These are phyloP conservation scores for Creontiades dilutus DNA, from an alignment of 2,888 invertebrate genomes.

Conservation along the genomic window DNA sequence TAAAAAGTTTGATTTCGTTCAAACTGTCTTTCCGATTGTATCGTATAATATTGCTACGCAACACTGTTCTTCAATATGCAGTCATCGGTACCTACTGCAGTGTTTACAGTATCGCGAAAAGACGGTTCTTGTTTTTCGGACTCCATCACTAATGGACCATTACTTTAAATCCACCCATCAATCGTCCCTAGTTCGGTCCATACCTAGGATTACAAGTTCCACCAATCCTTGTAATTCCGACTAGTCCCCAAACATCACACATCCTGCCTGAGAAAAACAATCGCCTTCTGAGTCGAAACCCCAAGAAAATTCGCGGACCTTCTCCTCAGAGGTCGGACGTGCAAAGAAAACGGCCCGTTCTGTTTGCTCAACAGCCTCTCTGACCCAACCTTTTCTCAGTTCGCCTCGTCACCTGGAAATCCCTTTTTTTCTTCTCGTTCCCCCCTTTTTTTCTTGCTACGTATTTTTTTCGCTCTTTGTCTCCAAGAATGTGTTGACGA, in stretches of 20 bases:
- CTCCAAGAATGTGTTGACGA: not conserved
- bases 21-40: too few relatives aligned
- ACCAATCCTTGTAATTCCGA: too few relatives aligned
- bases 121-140: too few relatives aligned
- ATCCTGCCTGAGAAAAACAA: not conserved
- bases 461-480: not conserved
- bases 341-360: not conserved
- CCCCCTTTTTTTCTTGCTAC: not conserved
- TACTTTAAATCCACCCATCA: too few relatives aligned
- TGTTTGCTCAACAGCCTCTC: conserved; percentile 6
- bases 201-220: too few relatives aligned
- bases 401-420: conserved; percentile 22
- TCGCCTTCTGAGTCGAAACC: not conserved
- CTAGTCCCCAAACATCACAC: not conserved
- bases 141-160: too few relatives aligned
- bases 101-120: too few relatives aligned
- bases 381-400: not conserved
- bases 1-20: too few relatives aligned
- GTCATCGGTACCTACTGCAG: too few relatives aligned
- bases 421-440: not conserved
- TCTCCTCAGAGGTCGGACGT: not conserved
- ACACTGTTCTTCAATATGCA: too few relatives aligned
- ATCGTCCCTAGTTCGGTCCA: too few relatives aligned
- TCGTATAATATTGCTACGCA: too few relatives aligned
- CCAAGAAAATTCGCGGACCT: conserved; percentile 20